Evolutionary conservation across 2,113 vertebrate species (phyloP).

Genomic region (Ceratotherium simum): DNA sequence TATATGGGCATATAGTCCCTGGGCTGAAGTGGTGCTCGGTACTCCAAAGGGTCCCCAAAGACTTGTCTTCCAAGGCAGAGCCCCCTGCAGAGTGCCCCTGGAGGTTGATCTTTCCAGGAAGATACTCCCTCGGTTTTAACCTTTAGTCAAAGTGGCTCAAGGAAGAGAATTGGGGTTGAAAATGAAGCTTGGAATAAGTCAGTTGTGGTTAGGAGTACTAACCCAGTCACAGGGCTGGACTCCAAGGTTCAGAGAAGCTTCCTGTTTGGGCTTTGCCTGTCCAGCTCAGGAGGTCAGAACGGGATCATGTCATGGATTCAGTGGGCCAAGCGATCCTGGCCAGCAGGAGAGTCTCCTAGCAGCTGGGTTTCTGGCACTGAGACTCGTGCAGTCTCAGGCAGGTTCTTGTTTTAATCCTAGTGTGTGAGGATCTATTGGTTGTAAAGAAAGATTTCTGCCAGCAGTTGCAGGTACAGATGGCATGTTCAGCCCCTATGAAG

Average conservation of each 20-base stretch:
- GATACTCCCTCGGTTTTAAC: not conserved
- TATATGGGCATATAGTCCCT: not conserved
- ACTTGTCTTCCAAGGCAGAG: not conserved
- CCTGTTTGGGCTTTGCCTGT: too few relatives aligned
- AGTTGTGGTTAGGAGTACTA: not conserved
- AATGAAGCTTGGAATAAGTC: too few relatives aligned
- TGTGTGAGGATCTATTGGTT: rapidly evolving
- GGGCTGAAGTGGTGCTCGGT: too few relatives aligned
- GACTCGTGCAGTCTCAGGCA: not conserved
- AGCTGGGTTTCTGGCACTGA: not conserved
- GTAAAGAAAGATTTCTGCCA: not conserved
- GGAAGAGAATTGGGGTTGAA: not conserved
- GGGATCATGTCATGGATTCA: not conserved
- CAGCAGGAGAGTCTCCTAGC: not conserved
- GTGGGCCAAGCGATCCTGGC: too few relatives aligned
- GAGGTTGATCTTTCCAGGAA: not conserved
- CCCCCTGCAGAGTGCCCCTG: too few relatives aligned
- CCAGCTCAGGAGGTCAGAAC: not conserved
- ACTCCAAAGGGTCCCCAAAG: not conserved
- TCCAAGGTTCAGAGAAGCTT: rapidly evolving
- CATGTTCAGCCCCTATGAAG: not conserved
- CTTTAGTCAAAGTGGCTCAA: not conserved
- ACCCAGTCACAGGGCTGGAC: not conserved
- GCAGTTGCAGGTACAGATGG: not conserved
- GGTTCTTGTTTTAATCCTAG: not conserved